phyloP scores from a whole-genome alignment of 1,140 invertebrate species.

The Drosophila orosa region DNA sequence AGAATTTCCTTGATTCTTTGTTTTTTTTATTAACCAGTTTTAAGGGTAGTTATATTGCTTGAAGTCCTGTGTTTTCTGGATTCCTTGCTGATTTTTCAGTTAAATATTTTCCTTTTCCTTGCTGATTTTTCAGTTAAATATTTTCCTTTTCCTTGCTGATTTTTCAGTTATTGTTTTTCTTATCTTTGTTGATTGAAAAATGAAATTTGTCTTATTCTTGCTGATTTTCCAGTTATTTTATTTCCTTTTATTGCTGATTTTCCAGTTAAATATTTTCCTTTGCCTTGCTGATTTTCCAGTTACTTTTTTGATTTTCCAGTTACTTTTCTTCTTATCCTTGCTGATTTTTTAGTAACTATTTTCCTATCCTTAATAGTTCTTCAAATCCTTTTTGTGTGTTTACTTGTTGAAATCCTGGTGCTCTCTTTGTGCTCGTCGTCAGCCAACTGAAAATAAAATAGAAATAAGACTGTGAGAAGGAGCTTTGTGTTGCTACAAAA shows the following conservation, averaged over 20 bases:
- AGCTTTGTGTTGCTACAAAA: not conserved
- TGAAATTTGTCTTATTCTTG: not conserved
- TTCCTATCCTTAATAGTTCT: not conserved
- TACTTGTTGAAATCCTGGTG: not conserved
- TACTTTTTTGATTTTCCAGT: not conserved
- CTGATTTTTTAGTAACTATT: not conserved
- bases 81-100: not conserved
- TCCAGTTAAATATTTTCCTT: not conserved
- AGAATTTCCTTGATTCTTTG: not conserved
- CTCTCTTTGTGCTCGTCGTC: constrained; percentile 37
- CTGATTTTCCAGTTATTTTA: not conserved
- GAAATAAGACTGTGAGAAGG: not conserved
- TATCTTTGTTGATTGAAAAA: too few species aligned
- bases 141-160: too few species aligned
- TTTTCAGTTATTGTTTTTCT: not conserved
- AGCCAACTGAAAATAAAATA: constrained; percentile 36
- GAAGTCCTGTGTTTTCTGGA: not conserved
- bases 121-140: not conserved
- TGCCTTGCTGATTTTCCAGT: too few species aligned
- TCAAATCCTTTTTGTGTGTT: not conserved
- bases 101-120: too few species aligned
- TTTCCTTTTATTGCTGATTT: not conserved
- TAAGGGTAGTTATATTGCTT: not conserved
- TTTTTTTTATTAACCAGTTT: not conserved
- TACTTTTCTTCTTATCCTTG: not conserved